These are phyloP conservation scores for Cremastobaeus sp. DNA, from an alignment of 2,888 invertebrate genomes.

Conservation along the genomic window DNA sequence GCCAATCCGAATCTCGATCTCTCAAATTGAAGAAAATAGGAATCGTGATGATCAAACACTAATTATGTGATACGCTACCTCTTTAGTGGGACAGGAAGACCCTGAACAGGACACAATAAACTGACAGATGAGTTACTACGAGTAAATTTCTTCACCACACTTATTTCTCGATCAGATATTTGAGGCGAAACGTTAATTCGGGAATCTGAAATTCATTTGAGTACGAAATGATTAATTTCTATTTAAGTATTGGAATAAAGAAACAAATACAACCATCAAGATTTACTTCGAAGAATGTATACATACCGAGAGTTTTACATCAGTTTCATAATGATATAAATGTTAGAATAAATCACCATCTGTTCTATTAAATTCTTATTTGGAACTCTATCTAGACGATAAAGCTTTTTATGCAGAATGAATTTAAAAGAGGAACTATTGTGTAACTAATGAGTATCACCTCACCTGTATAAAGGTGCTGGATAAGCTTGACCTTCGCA, in stretches of 20 bases:
- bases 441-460: too few relatives aligned
- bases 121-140: slow-evolving; percentile 70
- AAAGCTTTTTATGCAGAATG: too few relatives aligned
- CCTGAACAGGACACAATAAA: slow-evolving; percentile 81
- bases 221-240: neutral
- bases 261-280: too few relatives aligned
- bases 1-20: slow-evolving; percentile 17
- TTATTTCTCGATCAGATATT: slow-evolving; percentile 77
- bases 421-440: too few relatives aligned
- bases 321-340: too few relatives aligned
- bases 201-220: slow-evolving; percentile 73
- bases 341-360: neutral
- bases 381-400: neutral
- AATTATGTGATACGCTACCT: slow-evolving; percentile 74
- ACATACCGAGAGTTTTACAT: too few relatives aligned
- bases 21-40: neutral
- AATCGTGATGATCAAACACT: too few relatives aligned
- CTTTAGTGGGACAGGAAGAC: slow-evolving; percentile 79
- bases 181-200: slow-evolving; percentile 77
- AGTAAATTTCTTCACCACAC: slow-evolving; percentile 69
- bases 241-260: too few relatives aligned
- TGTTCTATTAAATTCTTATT: neutral
- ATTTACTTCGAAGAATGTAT: too few relatives aligned
- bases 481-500: slow-evolving; percentile 87
- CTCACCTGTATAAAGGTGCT: slow-evolving; percentile 80